Evolutionary conservation across 2,113 vertebrate genomes (phyloP).

Genomic region (Egretta garzetta): DNA sequence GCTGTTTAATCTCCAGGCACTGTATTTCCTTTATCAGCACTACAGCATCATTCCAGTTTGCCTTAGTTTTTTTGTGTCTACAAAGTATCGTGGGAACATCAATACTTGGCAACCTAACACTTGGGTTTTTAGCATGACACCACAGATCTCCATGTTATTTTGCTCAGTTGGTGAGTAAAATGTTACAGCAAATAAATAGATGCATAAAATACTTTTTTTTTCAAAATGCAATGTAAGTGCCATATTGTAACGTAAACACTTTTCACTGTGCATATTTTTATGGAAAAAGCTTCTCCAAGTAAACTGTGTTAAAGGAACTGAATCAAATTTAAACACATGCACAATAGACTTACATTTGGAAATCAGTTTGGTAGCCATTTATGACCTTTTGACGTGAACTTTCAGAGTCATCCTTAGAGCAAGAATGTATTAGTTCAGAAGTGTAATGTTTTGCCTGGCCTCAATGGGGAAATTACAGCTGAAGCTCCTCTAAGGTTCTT

Average conservation of each 20-base stretch:
- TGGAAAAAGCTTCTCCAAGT: neutral
- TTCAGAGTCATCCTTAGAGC: neutral
- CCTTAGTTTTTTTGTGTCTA: conserved; percentile 10
- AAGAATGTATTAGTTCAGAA: neutral
- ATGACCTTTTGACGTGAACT: neutral
- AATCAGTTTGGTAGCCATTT: conserved; percentile 24
- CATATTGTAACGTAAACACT: conserved; percentile 1
- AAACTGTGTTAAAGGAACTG: neutral
- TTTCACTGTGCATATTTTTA: neutral
- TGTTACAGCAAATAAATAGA: conserved; percentile 41
- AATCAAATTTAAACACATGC: neutral
- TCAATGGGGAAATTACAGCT: neutral
- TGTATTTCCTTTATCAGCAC: conserved; percentile 40
- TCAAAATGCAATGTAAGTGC: neutral
- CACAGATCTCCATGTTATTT: neutral
- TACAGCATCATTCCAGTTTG: neutral
- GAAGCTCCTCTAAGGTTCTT: neutral
- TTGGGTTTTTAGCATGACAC: conserved; percentile 23
- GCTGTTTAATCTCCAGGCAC: conserved; percentile 19
- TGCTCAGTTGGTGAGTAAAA: neutral
- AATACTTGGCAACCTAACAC: conserved; percentile 36
- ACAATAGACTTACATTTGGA: neutral
- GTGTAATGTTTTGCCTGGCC: neutral
- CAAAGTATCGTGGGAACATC: conserved; percentile 49
- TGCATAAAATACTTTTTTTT: neutral